Percentiles rank a stretch among this genome's conserved stretches.
Conservation (phyloP, 2,888 invertebrate genomes). For the Calliphora vomitoria region DNA sequence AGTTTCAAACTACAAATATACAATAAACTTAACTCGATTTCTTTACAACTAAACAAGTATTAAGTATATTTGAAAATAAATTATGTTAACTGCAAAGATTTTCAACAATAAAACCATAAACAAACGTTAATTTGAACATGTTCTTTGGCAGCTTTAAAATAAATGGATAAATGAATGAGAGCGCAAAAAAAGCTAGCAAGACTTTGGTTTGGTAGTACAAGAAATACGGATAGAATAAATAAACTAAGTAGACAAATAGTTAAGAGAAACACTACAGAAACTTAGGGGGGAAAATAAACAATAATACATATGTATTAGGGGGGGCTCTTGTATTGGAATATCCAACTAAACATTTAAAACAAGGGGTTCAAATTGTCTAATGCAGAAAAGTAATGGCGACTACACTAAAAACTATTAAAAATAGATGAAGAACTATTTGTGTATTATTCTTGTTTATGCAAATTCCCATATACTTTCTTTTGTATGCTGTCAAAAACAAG, state of each 20-base stretch:
- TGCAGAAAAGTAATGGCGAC: too few species aligned
- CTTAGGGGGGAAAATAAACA: not conserved
- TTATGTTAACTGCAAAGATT: slow-evolving; percentile 1
- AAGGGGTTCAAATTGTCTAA: too few species aligned
- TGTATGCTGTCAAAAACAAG: too few species aligned
- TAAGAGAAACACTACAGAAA: not conserved
- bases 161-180: not conserved
- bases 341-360: too few species aligned
- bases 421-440: too few species aligned
- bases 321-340: too few species aligned
- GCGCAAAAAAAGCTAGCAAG: not conserved
- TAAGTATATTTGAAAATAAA: not conserved
- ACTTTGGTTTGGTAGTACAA: not conserved
- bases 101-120: not conserved
- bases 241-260: not conserved
- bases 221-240: not conserved
- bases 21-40: not conserved
- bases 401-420: too few species aligned
- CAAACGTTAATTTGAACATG: slow-evolving; percentile 1
- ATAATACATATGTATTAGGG: too few species aligned
- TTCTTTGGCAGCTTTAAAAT: slow-evolving; percentile 4
- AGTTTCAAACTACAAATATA: not conserved
- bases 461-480: too few species aligned
- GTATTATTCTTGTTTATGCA: too few species aligned
- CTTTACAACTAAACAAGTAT: not conserved